Conservation (phyloP, 1,140 invertebrate genomes). For the Rhizoglyphus robini region DNA sequence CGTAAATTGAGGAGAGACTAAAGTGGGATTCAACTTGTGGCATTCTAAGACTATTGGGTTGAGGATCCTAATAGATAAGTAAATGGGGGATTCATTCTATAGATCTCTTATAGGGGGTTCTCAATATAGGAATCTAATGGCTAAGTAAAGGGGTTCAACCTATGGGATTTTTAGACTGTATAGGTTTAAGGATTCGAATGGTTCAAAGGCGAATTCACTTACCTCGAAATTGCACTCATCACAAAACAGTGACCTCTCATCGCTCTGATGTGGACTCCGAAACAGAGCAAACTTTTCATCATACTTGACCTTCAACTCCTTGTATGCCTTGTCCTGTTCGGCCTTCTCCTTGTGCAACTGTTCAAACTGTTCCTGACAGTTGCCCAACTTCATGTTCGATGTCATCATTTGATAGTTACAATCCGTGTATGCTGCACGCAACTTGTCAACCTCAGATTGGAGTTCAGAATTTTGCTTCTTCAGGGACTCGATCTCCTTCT, state of each 20-base stretch:
- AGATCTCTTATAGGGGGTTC: no score
- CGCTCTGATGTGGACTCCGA: not conserved
- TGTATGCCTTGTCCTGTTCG: not conserved
- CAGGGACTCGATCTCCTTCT: conserved; percentile 3
- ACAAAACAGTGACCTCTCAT: not conserved
- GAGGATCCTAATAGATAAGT: no score
- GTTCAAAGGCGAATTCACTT: no score
- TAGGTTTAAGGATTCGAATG: no score
- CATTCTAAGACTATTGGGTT: no score
- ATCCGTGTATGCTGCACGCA: conserved; percentile 1
- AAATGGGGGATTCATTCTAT: no score
- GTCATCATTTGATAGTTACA: conserved; percentile 16
- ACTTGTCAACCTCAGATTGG: conserved; percentile 14
- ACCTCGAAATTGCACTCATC: conserved; percentile 19
- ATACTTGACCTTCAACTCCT: not conserved
- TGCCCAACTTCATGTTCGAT: conserved; percentile 1
- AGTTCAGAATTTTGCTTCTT: conserved; percentile 9
- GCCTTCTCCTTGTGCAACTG: not conserved
- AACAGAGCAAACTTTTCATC: not conserved
- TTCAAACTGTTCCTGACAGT: conserved; percentile 7
- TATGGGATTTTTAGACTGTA: no score
- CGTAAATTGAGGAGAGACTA: no score
- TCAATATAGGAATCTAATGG: no score
- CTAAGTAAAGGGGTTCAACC: no score
- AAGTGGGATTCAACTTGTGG: no score